Conservation (phyloP, 2,113 vertebrate genomes). For the Epinephelus cyanopodus region DNA sequence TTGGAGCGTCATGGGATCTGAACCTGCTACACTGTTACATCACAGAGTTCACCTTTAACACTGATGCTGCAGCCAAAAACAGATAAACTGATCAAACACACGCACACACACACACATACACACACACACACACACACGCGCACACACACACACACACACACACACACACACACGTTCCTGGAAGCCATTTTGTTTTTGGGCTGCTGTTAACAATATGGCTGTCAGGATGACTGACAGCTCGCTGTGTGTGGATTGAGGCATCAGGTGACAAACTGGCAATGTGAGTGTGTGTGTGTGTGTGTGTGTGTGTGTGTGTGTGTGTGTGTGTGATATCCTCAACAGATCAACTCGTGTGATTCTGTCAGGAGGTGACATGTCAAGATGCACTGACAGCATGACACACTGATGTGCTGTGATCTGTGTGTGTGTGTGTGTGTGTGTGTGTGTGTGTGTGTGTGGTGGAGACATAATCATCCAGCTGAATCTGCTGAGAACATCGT, state of each 20-base stretch:
- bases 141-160: conserved; percentile 25
- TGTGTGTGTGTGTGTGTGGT: not conserved
- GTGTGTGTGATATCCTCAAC: conserved; percentile 6
- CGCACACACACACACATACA: conserved; percentile 39
- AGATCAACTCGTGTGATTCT: conserved; percentile 42
- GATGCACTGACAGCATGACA: conserved; percentile 42
- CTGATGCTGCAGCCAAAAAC: no score
- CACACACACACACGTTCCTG: conserved; percentile 17
- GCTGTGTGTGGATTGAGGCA: conserved; percentile 43
- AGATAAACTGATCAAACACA: not conserved
- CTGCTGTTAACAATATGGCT: conserved; percentile 36
- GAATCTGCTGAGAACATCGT: not conserved
- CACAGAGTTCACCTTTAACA: not conserved
- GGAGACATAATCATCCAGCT: not conserved
- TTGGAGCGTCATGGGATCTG: no score
- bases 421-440: not conserved
- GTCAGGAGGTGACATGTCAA: conserved; percentile 36
- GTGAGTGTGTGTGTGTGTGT: conserved; percentile 27
- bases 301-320: conserved; percentile 21
- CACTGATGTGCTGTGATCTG: conserved; percentile 3
- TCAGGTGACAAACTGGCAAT: conserved; percentile 51
- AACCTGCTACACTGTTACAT: not conserved
- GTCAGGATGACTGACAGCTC: conserved; percentile 64
- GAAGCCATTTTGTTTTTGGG: conserved; percentile 33
- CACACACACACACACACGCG: conserved; percentile 42